phyloP scores from a whole-genome alignment of 2,113 vertebrate species.

The Dipodomys ordii region DNA sequence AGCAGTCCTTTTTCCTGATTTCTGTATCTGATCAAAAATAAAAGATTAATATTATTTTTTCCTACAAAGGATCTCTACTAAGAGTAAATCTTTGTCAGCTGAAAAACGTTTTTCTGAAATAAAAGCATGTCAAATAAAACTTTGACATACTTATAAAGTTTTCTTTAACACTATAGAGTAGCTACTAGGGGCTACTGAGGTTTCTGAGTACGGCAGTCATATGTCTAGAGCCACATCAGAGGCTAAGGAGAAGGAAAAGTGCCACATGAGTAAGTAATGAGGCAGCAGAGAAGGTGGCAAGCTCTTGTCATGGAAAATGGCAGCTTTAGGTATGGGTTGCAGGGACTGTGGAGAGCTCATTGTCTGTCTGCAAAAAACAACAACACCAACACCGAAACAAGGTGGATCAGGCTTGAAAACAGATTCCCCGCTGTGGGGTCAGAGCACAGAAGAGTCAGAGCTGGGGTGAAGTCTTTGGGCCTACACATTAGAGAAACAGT shows the following conservation, averaged over 20 bases:
- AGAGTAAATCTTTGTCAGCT: background rate
- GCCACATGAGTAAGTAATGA: background rate
- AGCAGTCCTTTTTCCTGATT: background rate
- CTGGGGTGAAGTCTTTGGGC: background rate
- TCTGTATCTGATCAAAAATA: background rate
- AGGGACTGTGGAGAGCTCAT: background rate
- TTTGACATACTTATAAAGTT: background rate
- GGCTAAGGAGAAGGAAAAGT: background rate
- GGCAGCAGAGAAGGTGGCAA: background rate
- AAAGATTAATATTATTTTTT: background rate
- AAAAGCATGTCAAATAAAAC: background rate
- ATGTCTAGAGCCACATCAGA: background rate
- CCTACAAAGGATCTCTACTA: background rate
- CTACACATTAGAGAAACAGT: background rate
- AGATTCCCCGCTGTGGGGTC: background rate
- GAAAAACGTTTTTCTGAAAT: background rate
- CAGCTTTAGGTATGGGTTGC: accelerated
- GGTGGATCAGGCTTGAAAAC: background rate
- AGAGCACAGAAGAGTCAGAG: background rate
- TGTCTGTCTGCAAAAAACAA: accelerated
- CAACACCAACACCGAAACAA: too few relatives aligned
- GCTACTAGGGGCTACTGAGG: background rate
- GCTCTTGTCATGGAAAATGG: background rate
- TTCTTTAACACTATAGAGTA: background rate
- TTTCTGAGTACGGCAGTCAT: background rate